These are phyloP conservation scores for Oreocharis arfaki DNA, from an alignment of 2,113 vertebrate genomes.

Conservation along the genomic window DNA sequence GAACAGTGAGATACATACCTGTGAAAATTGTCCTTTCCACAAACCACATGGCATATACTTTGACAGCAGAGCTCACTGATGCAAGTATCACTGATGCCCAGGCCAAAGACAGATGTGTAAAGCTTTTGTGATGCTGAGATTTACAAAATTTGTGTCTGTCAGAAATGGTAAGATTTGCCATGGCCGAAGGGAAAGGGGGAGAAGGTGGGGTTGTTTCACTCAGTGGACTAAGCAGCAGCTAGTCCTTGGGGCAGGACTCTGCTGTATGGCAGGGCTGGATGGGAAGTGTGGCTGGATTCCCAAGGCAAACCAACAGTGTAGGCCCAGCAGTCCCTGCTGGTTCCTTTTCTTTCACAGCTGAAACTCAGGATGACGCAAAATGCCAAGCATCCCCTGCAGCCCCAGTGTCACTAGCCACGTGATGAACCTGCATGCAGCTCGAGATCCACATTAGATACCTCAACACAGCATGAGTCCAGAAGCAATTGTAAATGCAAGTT, in stretches of 20 bases:
- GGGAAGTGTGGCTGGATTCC: neutral
- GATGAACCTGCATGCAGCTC: neutral
- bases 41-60: accelerated
- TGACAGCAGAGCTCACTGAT: neutral
- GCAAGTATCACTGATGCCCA: neutral
- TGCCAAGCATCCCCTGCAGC: neutral
- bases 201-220: neutral
- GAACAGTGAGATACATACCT: accelerated
- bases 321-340: neutral
- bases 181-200: neutral
- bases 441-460: neutral
- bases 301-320: neutral
- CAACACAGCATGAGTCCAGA: neutral
- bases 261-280: neutral
- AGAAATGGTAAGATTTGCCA: neutral
- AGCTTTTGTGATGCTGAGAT: neutral
- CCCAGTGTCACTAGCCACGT: too few species aligned
- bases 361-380: neutral
- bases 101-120: neutral
- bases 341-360: neutral
- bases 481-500: neutral
- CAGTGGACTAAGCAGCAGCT: neutral
- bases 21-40: neutral
- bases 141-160: neutral
- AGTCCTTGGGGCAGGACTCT: neutral